Evolutionary conservation across 1,140 invertebrate species (phyloP), one percentile per base, ranked within the genome.

Genomic region (Danaus melanippus): DNA sequence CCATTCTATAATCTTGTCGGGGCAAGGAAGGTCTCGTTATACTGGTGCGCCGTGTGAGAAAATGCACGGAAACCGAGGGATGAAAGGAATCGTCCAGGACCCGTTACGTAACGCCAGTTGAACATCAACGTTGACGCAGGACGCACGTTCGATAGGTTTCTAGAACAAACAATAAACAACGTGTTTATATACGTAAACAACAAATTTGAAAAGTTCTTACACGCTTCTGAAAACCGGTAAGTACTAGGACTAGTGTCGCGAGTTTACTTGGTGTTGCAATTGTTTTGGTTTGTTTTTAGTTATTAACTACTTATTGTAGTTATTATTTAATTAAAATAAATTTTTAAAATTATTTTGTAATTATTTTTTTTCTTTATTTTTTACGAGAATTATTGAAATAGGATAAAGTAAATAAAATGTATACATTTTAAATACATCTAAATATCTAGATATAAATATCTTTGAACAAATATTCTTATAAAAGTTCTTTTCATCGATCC

Each of bases 171-270:
- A 67, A 82, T 80, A 78, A 85, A 83, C 69, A 81, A 76, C 79
- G 75, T 84, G 71, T 80, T 77, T 76, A 69, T 51, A 61, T 58
- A 66, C 79, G 81, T 85, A 80, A 81, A 85, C 79, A 83, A 76
- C 62, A 39, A 56, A 57, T 32, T 32, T 32, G 21, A 32, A 32
- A 32, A 32, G 21, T 32, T 32, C 21, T 32, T 32, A 32, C 21
- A 8, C 21, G 6, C 21, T 32, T 32, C 21, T 1, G 21, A 32
- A 32, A 32, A 32, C 21, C 21, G 21, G 21, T 32, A 32, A 32
- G 21, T 32, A 32, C 21, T 32, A 32, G 21, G 21, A 4, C 2
- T 2, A 32, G 21, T 32, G 21, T 32, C 6, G 21, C 21, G 21
- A 7, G 21, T 4, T 32, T 32, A 32, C 21, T 32, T 32, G 6